Conservation (phyloP, 2,888 invertebrate species). For the Cylindroiulus punctatus region DNA sequence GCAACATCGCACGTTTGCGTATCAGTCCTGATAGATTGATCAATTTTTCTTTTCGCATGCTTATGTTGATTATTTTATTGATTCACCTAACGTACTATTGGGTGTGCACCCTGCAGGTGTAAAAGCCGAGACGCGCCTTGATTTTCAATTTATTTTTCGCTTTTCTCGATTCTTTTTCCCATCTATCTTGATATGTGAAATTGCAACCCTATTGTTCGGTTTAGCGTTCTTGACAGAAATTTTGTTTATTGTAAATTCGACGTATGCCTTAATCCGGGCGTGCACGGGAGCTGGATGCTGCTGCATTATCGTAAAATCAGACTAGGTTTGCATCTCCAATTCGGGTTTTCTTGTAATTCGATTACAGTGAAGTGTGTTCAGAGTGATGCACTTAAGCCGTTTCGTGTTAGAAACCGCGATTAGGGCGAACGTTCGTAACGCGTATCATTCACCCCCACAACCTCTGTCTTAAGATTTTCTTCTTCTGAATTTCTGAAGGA, state of each 20-base stretch:
- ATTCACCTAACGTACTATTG: background rate
- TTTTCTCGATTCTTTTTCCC: constrained; percentile 5
- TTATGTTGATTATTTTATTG: background rate
- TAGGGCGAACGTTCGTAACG: constrained; percentile 9
- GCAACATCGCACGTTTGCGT: no score
- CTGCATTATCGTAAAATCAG: constrained; percentile 44
- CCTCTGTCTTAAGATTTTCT: background rate
- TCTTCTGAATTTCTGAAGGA: background rate
- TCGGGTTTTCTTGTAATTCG: constrained; percentile 14
- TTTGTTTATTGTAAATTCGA: constrained; percentile 26
- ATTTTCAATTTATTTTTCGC: constrained; percentile 39
- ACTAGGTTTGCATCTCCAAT: constrained; percentile 38
- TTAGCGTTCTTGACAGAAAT: constrained; percentile 19
- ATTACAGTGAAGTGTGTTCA: constrained; percentile 25
- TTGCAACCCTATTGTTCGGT: constrained; percentile 39
- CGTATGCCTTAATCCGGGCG: background rate
- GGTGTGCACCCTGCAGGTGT: background rate
- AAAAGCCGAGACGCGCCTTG: constrained; percentile 3
- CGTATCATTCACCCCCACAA: background rate
- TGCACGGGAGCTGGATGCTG: background rate
- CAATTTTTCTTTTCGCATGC: background rate
- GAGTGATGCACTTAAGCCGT: constrained; percentile 39
- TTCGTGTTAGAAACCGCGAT: constrained; percentile 30
- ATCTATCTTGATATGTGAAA: constrained; percentile 29
- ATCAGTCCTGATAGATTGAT: no score